Evolutionary conservation across 2,113 vertebrate genomes (phyloP), one percentile per base, ranked within the genome.

Genomic region (Ictalurus furcatus): DNA sequence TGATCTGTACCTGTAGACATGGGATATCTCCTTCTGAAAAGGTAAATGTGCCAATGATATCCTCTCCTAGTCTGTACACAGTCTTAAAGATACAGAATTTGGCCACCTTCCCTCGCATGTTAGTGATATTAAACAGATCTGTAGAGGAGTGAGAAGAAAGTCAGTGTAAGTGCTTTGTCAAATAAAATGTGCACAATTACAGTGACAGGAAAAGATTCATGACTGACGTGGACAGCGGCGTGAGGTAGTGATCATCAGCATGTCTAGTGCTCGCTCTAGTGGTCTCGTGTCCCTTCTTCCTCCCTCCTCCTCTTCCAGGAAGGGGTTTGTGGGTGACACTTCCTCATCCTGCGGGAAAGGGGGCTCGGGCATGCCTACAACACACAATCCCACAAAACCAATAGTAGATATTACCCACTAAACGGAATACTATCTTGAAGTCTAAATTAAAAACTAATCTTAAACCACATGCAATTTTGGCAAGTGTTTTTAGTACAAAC

Each of bases 91-190:
- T 98, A 94, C 98, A 98, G 93, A 99, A 98, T 0, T 97, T 98
- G 5, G 97, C 98, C 90, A 99, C 98, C 91, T 98, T 99, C 25
- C 98, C 98, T 25, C 96, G 96, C 84, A 96, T 92, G 76, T 98
- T 99, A 91, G 98, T 99, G 95, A 99, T 99, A 90, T 97, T 99
- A 90, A 98, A 99, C 83, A 99, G 94, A 92, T 98, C 98, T 99
- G 93, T 6, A 88, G 73, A 76, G 91, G 71, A 90, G 84, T 89
- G 65, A 69, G 56, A 21, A 56, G 12, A 85, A 89, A 4, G 14
- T 34, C 6, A 59, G 4, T 17, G 48, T 83, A 28, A 83, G 81
- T n/a, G 17, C n/a, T 63, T 52, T 48, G 9, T 25, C 9, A 48
- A 61, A 52, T 63, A n/a, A 81, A 44, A 81, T 2, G 52, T 34